A percentile compares a stretch with the other conserved stretches of the same genome.
These are phyloP conservation scores for Nycticebus coucang DNA, from an alignment of 2,113 vertebrate genomes.

Conservation along the genomic window DNA sequence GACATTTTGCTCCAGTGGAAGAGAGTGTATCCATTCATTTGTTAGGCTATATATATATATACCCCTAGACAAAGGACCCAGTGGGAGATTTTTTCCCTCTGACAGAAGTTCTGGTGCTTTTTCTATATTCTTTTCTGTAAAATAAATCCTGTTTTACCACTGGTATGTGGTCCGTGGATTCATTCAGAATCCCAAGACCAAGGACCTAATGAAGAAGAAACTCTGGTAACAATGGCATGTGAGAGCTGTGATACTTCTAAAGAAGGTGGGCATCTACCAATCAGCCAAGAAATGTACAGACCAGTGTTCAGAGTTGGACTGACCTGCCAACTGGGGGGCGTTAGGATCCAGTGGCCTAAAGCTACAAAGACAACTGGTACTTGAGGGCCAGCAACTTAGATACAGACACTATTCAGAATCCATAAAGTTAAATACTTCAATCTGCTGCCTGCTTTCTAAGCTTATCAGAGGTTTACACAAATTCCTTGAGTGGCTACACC, in stretches of 20 bases:
- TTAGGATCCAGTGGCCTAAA: not conserved
- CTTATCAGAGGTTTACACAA: not conserved
- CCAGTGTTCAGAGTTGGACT: not conserved
- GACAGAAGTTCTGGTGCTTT: no score
- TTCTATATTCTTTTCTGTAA: no score
- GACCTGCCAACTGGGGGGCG: not conserved
- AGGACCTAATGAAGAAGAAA: no score
- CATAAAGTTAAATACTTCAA: not conserved
- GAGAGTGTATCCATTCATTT: no score
- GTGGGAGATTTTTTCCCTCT: no score
- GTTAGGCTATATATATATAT: no score
- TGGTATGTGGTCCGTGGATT: no score
- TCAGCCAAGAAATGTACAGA: conserved; percentile 27
- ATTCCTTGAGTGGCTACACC: not conserved
- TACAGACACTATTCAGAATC: not conserved
- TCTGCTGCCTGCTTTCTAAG: not conserved
- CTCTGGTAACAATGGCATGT: not conserved
- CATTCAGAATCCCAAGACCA: no score
- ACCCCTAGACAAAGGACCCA: no score
- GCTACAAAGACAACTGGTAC: not conserved
- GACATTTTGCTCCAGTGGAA: no score
- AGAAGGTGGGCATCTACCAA: not conserved
- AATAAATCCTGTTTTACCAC: no score
- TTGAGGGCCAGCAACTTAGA: not conserved
- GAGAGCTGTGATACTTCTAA: not conserved